Conservation (phyloP, 2,797 vertebrate genomes). For the Mallotus villosus region DNA sequence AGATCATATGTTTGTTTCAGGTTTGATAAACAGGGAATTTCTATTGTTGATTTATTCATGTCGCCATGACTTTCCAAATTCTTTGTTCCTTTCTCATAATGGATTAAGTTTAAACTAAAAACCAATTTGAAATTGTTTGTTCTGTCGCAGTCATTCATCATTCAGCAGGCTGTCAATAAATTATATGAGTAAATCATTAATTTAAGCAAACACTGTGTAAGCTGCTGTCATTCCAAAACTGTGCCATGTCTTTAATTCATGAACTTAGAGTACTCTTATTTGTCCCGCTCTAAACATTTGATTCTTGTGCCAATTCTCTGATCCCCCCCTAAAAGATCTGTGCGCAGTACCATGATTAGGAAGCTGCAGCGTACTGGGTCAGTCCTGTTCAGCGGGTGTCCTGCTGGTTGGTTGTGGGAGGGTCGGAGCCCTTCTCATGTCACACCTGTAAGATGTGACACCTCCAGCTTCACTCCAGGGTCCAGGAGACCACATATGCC, state of each 20-base stretch:
- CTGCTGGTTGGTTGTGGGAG: background rate
- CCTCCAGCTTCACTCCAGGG: constrained; percentile 29
- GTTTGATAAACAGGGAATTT: constrained; percentile 15
- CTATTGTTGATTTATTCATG: constrained; percentile 60
- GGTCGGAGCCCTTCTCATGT: constrained; percentile 35
- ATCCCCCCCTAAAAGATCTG: background rate
- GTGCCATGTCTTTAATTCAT: constrained; percentile 61
- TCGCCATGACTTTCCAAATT: constrained; percentile 34
- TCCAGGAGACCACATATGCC: constrained; percentile 32
- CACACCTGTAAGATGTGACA: constrained; percentile 32
- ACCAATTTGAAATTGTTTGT: constrained; percentile 42
- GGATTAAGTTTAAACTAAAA: constrained; percentile 49
- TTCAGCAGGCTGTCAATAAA: constrained; percentile 72
- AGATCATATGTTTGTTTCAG: background rate
- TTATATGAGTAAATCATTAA: constrained; percentile 70
- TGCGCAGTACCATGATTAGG: background rate
- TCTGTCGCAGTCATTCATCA: constrained; percentile 62
- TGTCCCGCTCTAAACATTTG: constrained; percentile 40
- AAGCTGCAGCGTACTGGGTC: constrained; percentile 23
- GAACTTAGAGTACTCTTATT: constrained; percentile 16
- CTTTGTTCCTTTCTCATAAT: constrained; percentile 45
- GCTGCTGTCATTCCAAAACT: constrained; percentile 50
- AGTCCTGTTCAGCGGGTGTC: background rate
- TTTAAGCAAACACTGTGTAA: constrained; percentile 61
- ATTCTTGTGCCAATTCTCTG: background rate